These are phyloP conservation scores for Capromys pilorides DNA, from an alignment of 2,797 vertebrate species.

Conservation along the genomic window DNA sequence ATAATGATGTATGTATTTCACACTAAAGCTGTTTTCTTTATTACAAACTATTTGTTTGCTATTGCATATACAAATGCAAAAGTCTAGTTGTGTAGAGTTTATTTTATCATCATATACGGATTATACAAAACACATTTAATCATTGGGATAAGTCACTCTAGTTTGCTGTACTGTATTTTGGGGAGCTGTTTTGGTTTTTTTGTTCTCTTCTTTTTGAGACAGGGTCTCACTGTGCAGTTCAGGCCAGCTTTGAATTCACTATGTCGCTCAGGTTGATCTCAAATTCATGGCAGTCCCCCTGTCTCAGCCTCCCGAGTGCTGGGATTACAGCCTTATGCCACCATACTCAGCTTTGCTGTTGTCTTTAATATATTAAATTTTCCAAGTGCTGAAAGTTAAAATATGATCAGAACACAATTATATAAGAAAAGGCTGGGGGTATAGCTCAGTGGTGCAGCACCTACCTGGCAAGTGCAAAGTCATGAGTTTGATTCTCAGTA, in stretches of 20 bases:
- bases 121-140: slow-evolving; percentile 13
- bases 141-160: slow-evolving; percentile 11
- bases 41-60: slow-evolving; percentile 34
- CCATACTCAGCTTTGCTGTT: neutral
- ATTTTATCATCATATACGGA: neutral
- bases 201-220: neutral
- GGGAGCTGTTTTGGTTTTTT: neutral
- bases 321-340: neutral
- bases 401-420: slow-evolving; percentile 48
- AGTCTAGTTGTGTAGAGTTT: slow-evolving; percentile 54
- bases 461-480: no score
- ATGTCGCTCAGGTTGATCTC: neutral
- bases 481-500: no score
- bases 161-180: neutral
- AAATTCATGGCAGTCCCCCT: neutral
- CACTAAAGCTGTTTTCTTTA: slow-evolving; percentile 12
- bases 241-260: neutral
- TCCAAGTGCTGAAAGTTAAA: slow-evolving; percentile 15
- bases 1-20: slow-evolving; percentile 34
- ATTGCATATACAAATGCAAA: neutral
- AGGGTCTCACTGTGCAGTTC: neutral
- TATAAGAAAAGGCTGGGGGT: neutral
- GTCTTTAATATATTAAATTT: slow-evolving; percentile 42
- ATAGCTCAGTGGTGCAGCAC: no score
- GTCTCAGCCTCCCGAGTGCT: neutral